phyloP scores from a whole-genome alignment of 2,888 invertebrate genomes.

The Punctoribates punctum region DNA sequence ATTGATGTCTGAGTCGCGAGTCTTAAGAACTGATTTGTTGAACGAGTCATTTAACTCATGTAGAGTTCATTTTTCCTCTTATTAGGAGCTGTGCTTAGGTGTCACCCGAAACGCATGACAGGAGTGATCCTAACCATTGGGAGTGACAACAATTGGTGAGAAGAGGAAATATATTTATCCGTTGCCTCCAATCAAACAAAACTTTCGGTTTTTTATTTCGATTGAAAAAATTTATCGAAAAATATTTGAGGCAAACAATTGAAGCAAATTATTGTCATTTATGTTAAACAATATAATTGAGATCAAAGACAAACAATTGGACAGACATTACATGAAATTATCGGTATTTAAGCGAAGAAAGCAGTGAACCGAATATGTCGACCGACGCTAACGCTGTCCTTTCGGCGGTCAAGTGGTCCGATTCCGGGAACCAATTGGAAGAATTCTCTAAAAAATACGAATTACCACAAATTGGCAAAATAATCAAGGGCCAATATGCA shows the following conservation, averaged over 20 bases:
- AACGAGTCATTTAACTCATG: conserved; percentile 13
- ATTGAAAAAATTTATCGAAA: neutral
- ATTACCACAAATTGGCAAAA: conserved; percentile 79
- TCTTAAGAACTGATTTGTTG: too few relatives aligned
- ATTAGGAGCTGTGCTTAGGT: conserved; percentile 16
- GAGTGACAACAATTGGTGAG: neutral
- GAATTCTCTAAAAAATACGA: conserved; percentile 52
- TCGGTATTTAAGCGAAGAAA: neutral
- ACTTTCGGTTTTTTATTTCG: conserved; percentile 11
- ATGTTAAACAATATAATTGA: neutral
- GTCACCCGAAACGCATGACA: conserved; percentile 34
- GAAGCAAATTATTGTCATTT: neutral
- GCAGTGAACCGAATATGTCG: neutral
- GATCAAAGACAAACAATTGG: neutral
- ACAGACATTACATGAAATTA: neutral
- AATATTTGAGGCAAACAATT: neutral
- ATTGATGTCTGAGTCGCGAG: too few relatives aligned
- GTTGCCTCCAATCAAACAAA: neutral
- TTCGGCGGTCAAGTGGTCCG: conserved; percentile 51
- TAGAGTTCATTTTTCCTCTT: neutral
- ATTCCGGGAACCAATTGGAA: conserved; percentile 51
- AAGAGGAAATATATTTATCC: conserved; percentile 15
- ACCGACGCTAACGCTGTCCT: conserved; percentile 46
- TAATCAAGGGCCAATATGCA: conserved; percentile 89
- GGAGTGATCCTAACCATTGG: neutral